Base-by-base conservation (phyloP, 1,140 invertebrate genomes). In the Bombus cullumanus region DNA sequence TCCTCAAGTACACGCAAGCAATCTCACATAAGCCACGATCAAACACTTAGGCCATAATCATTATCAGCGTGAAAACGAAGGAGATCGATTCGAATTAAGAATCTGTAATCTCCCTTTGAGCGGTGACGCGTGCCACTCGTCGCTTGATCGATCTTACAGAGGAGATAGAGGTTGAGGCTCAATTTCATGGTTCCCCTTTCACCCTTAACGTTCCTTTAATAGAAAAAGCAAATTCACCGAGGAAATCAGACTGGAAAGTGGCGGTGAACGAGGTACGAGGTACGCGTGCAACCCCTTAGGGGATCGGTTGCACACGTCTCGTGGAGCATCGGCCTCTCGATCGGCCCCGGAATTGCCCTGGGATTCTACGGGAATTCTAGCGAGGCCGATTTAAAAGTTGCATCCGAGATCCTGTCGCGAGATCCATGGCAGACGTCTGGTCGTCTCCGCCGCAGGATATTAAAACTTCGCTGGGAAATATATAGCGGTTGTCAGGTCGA, bases 141-240 rank as follows among this genome's bases (percentile, higher is more conserved):
- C 53, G 75, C 18, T 37, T 5, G n/a, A 78, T 78, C 75, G 75
- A 64, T 72, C 39, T 22, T 31, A 22, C 25, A 0, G 8, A 18
- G 31, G 2, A 62, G 59, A 62, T 28, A 43, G 69, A 41, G 69
- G 25, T 39, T 41, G n/a, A 12, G 28, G 47, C 64, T 37, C 62
- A 79, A 86, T 87, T 83, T 79, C 47, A 53, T 18, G 64, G 59
- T 43, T 28, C 10, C 34, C 15, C 62, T n/a, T 74, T 34, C 41
- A 34, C 39, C 64, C 83, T 79, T 74, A 47, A 39, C n/a, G 66
- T 57, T 25, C 6, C 28, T 47, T n/a, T 89, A 86, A 86, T 89
- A 79, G 83, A 83, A 86, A 89, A 86, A 83, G 83, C 74, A 86
- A 88, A 88, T 86, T 86, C 78, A 71, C 41, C 68, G 62, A 82